Conservation (phyloP, 2,888 invertebrate species). For the Phortica okadai region DNA sequence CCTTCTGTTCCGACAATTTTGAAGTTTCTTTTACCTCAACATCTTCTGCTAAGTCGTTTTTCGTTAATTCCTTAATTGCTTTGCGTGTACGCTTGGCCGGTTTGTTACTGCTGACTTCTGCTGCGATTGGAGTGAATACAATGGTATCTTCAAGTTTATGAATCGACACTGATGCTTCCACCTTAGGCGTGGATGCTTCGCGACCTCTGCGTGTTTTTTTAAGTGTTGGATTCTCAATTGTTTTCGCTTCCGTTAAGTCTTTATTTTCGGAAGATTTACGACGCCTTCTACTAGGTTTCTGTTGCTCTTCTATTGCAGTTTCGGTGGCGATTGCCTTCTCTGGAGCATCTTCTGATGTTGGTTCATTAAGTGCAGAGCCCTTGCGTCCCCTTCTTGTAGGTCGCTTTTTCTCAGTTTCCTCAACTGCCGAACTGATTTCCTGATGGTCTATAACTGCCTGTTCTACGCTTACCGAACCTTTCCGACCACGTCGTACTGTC, state of each 20-base stretch:
- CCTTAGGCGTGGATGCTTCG: not conserved
- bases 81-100: slow-evolving; percentile 38
- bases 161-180: not conserved
- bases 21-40: too few relatives aligned
- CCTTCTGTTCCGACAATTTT: not conserved
- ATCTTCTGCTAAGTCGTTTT: not conserved
- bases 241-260: slow-evolving; percentile 17
- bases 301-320: not conserved
- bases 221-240: not conserved
- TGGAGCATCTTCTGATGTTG: too few relatives aligned
- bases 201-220: not conserved
- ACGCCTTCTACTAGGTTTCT: not conserved
- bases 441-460: too few relatives aligned
- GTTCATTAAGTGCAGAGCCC: not conserved
- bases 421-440: too few relatives aligned
- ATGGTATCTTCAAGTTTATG: not conserved
- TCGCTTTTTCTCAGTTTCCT: too few relatives aligned
- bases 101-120: not conserved
- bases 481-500: not conserved
- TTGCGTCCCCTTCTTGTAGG: not conserved
- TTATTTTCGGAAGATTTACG: not conserved
- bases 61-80: not conserved
- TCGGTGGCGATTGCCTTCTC: not conserved
- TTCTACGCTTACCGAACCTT: not conserved
- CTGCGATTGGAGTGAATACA: not conserved